Conservation (phyloP, 2,113 vertebrate species). For the Patagioenas fasciata region DNA sequence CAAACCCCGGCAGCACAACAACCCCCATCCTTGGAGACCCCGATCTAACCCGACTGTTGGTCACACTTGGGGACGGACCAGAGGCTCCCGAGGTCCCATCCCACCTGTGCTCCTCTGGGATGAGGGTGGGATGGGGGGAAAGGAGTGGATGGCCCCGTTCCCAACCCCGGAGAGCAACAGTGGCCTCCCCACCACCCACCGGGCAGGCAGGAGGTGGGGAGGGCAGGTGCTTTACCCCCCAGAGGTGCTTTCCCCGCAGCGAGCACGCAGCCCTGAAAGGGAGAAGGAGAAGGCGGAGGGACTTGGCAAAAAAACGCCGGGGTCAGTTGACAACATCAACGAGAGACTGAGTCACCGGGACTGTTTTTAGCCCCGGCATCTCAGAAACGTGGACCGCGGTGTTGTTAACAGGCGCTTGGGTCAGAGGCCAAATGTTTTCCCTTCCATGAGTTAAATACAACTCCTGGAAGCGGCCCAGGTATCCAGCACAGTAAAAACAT, state of each 20-base stretch:
- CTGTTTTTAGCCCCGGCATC: slow-evolving; percentile 52
- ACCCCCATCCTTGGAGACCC: not conserved
- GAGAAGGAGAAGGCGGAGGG: slow-evolving; percentile 20
- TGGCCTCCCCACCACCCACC: not conserved
- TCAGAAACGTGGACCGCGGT: not conserved
- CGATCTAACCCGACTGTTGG: rapidly evolving
- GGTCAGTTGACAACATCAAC: slow-evolving; percentile 2
- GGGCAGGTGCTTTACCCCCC: not conserved
- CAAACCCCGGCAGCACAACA: not conserved
- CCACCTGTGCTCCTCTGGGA: not conserved
- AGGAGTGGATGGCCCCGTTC: rapidly evolving
- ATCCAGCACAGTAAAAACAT: slow-evolving; percentile 18
- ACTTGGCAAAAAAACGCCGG: not conserved
- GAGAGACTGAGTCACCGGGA: slow-evolving; percentile 27
- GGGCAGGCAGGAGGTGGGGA: not conserved
- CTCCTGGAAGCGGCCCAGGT: slow-evolving; percentile 9
- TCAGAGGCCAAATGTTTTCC: slow-evolving; percentile 56
- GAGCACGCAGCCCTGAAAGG: not conserved
- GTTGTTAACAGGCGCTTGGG: slow-evolving; percentile 35
- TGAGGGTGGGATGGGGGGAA: not conserved
- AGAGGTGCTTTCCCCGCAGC: rapidly evolving
- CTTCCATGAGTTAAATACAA: not conserved
- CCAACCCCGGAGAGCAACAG: not conserved
- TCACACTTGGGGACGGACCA: not conserved
- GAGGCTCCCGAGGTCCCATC: not conserved